Percentiles rank a stretch among this genome's conserved stretches.
Conservation (phyloP, 2,113 vertebrate genomes). For the Thinocorus orbignyianus region DNA sequence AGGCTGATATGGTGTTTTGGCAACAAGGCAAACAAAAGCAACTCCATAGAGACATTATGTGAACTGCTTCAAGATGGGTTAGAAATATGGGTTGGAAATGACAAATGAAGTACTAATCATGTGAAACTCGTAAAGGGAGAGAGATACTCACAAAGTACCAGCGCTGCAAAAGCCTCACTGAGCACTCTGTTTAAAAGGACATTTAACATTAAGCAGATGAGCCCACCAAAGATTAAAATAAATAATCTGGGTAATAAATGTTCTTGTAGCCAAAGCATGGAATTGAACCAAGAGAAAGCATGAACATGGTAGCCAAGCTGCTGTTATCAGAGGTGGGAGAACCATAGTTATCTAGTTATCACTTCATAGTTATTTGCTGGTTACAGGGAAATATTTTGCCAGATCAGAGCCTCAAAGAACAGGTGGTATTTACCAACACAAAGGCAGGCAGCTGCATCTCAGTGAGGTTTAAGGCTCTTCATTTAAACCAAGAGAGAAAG, state of each 20-base stretch:
- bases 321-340: neutral
- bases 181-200: neutral
- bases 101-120: neutral
- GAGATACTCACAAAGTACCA: neutral
- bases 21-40: neutral
- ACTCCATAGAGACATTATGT: neutral
- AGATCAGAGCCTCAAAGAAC: neutral
- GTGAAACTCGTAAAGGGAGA: neutral
- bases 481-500: neutral
- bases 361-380: neutral
- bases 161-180: neutral
- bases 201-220: neutral
- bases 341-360: neutral
- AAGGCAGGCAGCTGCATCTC: neutral
- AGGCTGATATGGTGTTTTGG: neutral
- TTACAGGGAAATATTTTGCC: neutral
- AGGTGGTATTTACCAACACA: neutral
- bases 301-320: accelerated
- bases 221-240: neutral
- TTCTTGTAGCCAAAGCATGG: neutral
- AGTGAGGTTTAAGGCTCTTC: neutral
- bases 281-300: neutral
- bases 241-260: neutral
- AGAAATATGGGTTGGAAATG: neutral
- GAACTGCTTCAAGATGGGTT: neutral